Evolutionary conservation across 2,797 vertebrate genomes (phyloP), one percentile per base, ranked within the genome.

Genomic region (Leuciscus waleckii): DNA sequence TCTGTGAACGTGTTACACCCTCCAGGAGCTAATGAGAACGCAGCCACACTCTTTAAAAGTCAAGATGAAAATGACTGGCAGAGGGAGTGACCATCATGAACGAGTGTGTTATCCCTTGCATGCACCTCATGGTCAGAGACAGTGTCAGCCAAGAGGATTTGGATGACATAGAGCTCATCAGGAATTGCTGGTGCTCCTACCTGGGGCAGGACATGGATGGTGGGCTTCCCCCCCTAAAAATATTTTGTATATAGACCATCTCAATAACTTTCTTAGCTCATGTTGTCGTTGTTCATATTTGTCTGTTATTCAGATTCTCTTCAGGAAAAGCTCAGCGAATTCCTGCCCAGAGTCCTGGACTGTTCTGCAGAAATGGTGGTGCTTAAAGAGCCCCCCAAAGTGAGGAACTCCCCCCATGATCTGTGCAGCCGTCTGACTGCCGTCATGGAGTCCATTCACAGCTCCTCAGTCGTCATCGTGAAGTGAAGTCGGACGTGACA

Each of bases 361-460:
- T 94, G 96, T 84, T 98, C 97, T 0, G 88, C 94, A 0, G 98
- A 97, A 84, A 93, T 94, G 29, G 92, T 97, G 0, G 93, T 98
- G 37, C 95, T 99, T 49, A 98, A 98, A 81, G 98, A 99, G 89
- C 98, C 98, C 0, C 98, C 98, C 0, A 97, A 96, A 89, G 97
- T 99, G 89, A 96, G 96, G 79, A 97, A 95, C 90, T 97, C 96
- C 13, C 96, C 97, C 0, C 97, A 98, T 0, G 98, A 99, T 92
- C 96, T 99, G 61, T 99, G 97, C 91, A 99, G 96, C 90, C 96
- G 98, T 1, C 96, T 99, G 70, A 96, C 97, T 0, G 98, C 98
- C 0, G 95, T 99, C 85, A 98, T 99, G 97, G 97, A 99, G 91
- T 99, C 98, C 86, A 98, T 99, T 41, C 96, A 97, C 41, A 95